Percentiles rank a stretch among this genome's conserved stretches.
Evolutionary conservation across 2,888 invertebrate genomes (phyloP).

Genomic region (Cylloceria caligata): DNA sequence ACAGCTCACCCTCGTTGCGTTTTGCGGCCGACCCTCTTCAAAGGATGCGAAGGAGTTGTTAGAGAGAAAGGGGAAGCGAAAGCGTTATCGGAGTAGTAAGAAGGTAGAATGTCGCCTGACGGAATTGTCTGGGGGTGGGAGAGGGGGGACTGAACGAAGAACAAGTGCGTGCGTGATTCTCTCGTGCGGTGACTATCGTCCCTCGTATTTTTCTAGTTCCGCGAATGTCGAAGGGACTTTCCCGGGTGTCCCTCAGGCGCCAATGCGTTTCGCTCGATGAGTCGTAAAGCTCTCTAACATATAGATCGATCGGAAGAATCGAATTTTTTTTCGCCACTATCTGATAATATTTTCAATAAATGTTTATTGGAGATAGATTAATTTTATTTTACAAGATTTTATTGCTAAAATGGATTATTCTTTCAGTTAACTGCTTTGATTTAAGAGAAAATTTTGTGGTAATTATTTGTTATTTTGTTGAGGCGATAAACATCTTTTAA

Average conservation of each 20-base stretch:
- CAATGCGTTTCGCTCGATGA: too few relatives aligned
- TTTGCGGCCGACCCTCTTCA: slow-evolving; percentile 69
- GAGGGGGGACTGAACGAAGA: slow-evolving; percentile 10
- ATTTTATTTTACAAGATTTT: too few relatives aligned
- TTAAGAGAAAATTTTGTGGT: too few relatives aligned
- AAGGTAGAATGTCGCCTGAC: slow-evolving; percentile 17
- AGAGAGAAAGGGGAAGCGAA: slow-evolving; percentile 64
- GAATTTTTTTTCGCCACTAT: neutral
- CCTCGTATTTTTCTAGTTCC: slow-evolving; percentile 63
- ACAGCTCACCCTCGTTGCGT: slow-evolving; percentile 66
- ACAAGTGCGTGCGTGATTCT: slow-evolving; percentile 29
- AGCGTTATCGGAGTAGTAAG: neutral
- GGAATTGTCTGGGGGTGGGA: slow-evolving; percentile 1
- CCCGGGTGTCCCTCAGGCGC: neutral
- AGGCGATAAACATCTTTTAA: neutral
- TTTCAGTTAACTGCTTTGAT: too few relatives aligned
- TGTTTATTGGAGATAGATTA: too few relatives aligned
- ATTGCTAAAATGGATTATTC: too few relatives aligned
- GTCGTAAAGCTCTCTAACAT: too few relatives aligned
- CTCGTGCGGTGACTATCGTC: slow-evolving; percentile 5
- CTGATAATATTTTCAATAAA: too few relatives aligned
- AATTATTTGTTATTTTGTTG: too few relatives aligned
- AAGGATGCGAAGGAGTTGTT: slow-evolving; percentile 63
- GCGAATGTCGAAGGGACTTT: slow-evolving; percentile 37
- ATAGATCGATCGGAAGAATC: neutral